phyloP scores from a whole-genome alignment of 2,888 invertebrate species.

The Diploptera punctata region DNA sequence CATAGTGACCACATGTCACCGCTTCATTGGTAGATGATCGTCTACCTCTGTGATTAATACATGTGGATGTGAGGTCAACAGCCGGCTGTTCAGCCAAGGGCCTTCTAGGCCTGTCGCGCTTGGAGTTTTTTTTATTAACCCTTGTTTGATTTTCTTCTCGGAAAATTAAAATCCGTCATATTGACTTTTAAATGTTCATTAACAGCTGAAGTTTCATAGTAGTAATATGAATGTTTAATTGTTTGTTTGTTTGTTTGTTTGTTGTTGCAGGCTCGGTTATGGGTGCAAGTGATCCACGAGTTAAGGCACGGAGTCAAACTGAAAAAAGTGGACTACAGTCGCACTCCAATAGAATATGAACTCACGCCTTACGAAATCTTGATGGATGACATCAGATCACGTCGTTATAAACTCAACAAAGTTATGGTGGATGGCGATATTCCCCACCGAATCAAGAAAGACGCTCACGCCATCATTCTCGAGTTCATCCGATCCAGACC shows the following conservation, averaged over 20 bases:
- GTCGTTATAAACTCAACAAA: conserved; percentile 89
- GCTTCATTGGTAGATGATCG: too few species aligned
- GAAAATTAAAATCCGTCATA: too few species aligned
- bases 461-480: conserved; percentile 93
- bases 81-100: too few species aligned
- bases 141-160: too few species aligned
- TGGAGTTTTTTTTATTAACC: too few species aligned
- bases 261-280: conserved; percentile 82
- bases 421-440: conserved; percentile 83
- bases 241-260: neutral
- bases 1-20: too few species aligned
- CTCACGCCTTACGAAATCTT: conserved; percentile 96
- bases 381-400: conserved; percentile 93
- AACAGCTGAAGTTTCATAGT: too few species aligned
- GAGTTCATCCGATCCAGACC: conserved; percentile 97
- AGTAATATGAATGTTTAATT: too few species aligned
- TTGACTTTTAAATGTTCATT: too few species aligned
- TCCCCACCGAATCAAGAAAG: conserved; percentile 81
- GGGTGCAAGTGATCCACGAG: conserved; percentile 95
- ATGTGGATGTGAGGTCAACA: too few species aligned
- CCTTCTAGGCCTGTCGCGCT: too few species aligned
- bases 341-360: conserved; percentile 87
- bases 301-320: conserved; percentile 90
- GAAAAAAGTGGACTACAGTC: conserved; percentile 82
- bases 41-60: too few species aligned